Percentiles rank a stretch among this genome's conserved stretches.
phyloP scores from a whole-genome alignment of 2,797 vertebrate species.

The Oreochromis mossambicus region DNA sequence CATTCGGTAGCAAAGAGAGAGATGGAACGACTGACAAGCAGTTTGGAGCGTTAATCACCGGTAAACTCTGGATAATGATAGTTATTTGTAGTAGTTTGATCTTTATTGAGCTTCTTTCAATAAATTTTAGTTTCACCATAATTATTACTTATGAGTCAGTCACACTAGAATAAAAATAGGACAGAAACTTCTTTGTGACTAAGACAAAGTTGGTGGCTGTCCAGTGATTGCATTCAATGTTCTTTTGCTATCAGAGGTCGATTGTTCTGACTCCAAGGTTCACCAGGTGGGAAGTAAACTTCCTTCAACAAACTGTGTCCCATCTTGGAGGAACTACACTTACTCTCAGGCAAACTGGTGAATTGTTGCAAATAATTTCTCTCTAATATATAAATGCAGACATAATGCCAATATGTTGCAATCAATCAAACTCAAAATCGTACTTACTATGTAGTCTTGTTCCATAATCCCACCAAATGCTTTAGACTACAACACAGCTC shows the following conservation, averaged over 20 bases:
- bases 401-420: neutral
- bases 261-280: neutral
- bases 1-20: neutral
- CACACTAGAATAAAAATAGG: neutral
- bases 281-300: neutral
- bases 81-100: neutral
- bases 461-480: neutral
- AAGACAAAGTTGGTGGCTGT: neutral
- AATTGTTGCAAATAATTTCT: neutral
- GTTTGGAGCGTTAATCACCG: neutral
- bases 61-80: neutral
- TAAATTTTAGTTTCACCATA: neutral
- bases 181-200: neutral
- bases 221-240: neutral
- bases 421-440: neutral
- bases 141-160: neutral
- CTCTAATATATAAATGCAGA: neutral
- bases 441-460: neutral
- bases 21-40: neutral
- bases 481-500: neutral
- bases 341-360: neutral
- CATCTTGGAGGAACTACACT: neutral
- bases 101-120: neutral
- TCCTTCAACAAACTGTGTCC: neutral
- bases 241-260: neutral